A percentile compares a stretch with the other conserved stretches of the same genome.
phyloP scores from a whole-genome alignment of 2,113 vertebrate species.

The Pyxicephalus adspersus region DNA sequence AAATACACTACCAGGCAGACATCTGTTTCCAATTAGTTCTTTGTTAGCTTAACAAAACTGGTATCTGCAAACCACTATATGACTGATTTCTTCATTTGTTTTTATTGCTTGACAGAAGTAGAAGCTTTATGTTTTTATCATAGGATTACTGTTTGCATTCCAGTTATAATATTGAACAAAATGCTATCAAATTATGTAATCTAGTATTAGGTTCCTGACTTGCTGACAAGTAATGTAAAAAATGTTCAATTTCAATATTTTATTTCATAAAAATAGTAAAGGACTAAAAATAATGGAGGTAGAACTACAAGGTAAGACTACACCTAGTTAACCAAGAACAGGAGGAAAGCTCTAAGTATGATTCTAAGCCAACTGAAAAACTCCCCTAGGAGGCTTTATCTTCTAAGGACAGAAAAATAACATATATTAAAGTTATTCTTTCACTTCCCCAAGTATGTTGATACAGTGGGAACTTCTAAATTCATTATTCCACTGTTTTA shows the following conservation, averaged over 20 bases:
- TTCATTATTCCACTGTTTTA: too few relatives aligned
- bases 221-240: not conserved
- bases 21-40: conserved; percentile 53
- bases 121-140: conserved; percentile 2
- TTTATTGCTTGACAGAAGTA: conserved; percentile 6
- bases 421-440: too few relatives aligned
- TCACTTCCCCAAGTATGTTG: too few relatives aligned
- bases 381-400: too few relatives aligned
- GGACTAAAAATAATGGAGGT: too few relatives aligned
- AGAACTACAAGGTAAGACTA: too few relatives aligned
- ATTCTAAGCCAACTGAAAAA: too few relatives aligned
- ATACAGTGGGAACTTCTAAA: too few relatives aligned
- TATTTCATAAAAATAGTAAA: too few relatives aligned
- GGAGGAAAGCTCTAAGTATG: too few relatives aligned
- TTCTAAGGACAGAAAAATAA: too few relatives aligned
- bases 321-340: too few relatives aligned
- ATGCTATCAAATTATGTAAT: not conserved
- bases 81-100: conserved; percentile 11
- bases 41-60: conserved; percentile 33
- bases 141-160: not conserved
- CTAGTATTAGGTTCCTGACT: not conserved
- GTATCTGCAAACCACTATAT: conserved; percentile 10
- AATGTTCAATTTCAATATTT: not conserved
- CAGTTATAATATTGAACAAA: not conserved
- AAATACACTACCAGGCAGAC: conserved; percentile 25